Evolutionary conservation across 1,140 invertebrate genomes (phyloP).

Genomic region (Eurosta solidaginis): DNA sequence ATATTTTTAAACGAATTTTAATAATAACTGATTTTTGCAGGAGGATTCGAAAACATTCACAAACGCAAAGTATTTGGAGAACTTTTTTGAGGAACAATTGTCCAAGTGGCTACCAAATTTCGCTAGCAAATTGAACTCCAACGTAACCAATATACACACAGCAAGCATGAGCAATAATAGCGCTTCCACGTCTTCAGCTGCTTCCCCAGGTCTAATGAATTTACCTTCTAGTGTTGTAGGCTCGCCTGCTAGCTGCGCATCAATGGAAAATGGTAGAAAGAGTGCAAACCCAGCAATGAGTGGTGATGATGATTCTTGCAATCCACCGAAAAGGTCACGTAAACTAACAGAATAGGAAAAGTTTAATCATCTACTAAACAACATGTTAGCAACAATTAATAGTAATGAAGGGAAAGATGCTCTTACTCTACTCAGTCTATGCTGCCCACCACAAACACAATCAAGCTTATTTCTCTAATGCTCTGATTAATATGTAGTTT

Average conservation of each 20-base stretch:
- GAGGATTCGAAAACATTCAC: constrained; percentile 80
- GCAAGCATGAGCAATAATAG: constrained; percentile 29
- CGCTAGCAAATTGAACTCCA: constrained; percentile 51
- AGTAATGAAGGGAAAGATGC: background rate
- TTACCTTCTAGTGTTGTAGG: constrained; percentile 27
- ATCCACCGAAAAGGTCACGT: constrained; percentile 49
- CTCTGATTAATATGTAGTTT: background rate
- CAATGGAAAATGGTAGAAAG: constrained; percentile 50
- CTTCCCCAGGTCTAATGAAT: constrained; percentile 32
- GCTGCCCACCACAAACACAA: background rate
- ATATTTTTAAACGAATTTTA: no score
- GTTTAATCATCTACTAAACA: constrained; percentile 34
- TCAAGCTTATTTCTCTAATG: background rate
- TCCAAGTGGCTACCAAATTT: constrained; percentile 80
- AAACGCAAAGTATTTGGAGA: constrained; percentile 81
- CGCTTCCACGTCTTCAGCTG: constrained; percentile 33
- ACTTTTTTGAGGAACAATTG: constrained; percentile 83
- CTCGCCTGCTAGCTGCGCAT: constrained; percentile 38
- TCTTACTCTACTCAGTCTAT: background rate
- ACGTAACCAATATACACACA: constrained; percentile 26
- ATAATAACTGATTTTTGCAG: no score
- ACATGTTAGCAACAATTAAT: constrained; percentile 19
- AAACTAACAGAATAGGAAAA: constrained; percentile 54
- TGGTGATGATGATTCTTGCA: constrained; percentile 45
- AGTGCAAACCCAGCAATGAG: constrained; percentile 47